Evolutionary conservation across 2,113 vertebrate genomes (phyloP), one percentile per base, ranked within the genome.

Genomic region (Ophiodon elongatus): DNA sequence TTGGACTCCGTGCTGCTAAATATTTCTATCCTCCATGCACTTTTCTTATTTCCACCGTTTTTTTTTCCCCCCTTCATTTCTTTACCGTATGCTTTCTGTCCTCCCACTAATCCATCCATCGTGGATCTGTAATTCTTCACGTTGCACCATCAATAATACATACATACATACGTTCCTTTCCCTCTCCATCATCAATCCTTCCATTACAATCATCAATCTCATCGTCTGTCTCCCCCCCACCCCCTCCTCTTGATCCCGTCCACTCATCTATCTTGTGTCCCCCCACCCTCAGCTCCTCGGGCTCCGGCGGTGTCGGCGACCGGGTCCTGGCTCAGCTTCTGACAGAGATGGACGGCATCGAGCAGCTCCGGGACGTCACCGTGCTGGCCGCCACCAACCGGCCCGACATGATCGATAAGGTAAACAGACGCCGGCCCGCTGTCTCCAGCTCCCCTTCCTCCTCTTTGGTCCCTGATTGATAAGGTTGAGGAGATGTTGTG

Each of bases 331-430:
- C 98, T 80, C 98, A 99, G 91, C 89, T 99, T 83, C 94, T 99
- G 84, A 99, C 98, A 0, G 98, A 99, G 96, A 98, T 99, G 97
- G 98, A 99, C 88, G 98, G 98, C 73, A 95, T 99, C 31, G 98
- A 99, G 73, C 98, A 97, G 88, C 95, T 99, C 77, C 96, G 95
- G 80, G 95, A 97, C 1, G 98, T 99, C 94, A 98, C 97, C 0
- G 90, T 99, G 86, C 92, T 99, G 92, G 98, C 98, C 66, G 98
- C 98, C 88, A 99, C 98, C 4, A 99, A 99, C 95, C 96, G 98
- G 39, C 98, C 98, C 0, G 98, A 99, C 93, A 96, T 97, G 95
- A 98, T 99, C 86, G 98, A 99, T 94, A 98, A 99, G 98, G 98
- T 99, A 97, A 87, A 88, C 73, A 66, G 80, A 87, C 63, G 59